Evolutionary conservation across 2,113 vertebrate genomes (phyloP).

Genomic region (Saccopteryx leptura): DNA sequence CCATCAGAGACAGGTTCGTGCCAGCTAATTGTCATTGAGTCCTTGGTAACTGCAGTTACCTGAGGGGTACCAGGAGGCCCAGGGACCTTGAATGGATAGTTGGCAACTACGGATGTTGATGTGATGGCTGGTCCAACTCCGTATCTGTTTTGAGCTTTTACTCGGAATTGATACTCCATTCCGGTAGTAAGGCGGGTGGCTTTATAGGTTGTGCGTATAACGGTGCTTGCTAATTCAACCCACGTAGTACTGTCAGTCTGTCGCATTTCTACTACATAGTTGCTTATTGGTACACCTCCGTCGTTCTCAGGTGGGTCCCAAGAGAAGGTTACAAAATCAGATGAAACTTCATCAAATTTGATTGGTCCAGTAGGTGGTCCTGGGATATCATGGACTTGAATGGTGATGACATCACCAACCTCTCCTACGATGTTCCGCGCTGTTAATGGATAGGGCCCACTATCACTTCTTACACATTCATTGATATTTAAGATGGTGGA

Average conservation of each 20-base stretch:
- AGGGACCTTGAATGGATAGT: conserved; percentile 97
- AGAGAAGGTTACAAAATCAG: conserved; percentile 94
- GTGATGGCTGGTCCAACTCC: conserved; percentile 95
- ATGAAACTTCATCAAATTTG: conserved; percentile 96
- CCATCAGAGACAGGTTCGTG: conserved; percentile 97
- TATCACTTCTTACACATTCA: conserved; percentile 95
- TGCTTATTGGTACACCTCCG: conserved; percentile 98
- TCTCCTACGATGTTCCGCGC: conserved; percentile 97
- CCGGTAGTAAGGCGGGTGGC: conserved; percentile 95
- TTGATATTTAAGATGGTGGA: conserved; percentile 94
- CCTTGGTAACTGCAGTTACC: conserved; percentile 95
- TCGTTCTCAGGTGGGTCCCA: conserved; percentile 98
- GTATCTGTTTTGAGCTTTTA: conserved; percentile 98
- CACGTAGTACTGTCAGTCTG: conserved; percentile 96
- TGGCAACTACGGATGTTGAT: conserved; percentile 94
- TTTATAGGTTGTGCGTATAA: conserved; percentile 98
- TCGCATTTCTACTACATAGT: conserved; percentile 96
- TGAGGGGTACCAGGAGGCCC: conserved; percentile 98
- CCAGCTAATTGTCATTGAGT: conserved; percentile 98
- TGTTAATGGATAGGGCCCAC: conserved; percentile 93
- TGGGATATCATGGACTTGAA: conserved; percentile 98
- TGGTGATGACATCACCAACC: conserved; percentile 93
- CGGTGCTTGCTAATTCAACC: conserved; percentile 93
- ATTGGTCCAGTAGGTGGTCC: conserved; percentile 97
- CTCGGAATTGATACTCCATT: conserved; percentile 97